Conservation (phyloP, 2,888 invertebrate genomes). For the Pantelozetes paolii region DNA sequence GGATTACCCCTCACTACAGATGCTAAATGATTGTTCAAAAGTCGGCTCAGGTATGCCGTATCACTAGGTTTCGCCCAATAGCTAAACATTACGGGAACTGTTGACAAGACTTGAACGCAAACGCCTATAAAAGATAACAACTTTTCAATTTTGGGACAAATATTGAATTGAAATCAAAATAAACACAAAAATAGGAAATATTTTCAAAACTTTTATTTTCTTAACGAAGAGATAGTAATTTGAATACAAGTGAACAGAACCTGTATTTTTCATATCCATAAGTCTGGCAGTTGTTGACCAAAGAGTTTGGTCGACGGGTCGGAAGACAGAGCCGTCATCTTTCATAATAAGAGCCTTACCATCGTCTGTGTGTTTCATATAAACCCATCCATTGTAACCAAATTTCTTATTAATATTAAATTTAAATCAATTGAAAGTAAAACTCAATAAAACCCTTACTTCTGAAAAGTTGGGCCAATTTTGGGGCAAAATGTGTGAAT, state of each 20-base stretch:
- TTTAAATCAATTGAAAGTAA: not conserved
- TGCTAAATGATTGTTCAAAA: conserved; percentile 58
- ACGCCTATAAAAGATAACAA: conserved; percentile 50
- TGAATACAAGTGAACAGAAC: too few relatives aligned
- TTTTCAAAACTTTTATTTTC: too few relatives aligned
- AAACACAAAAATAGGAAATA: too few relatives aligned
- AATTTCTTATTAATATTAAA: conserved; percentile 52
- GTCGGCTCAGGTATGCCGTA: conserved; percentile 55
- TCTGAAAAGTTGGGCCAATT: conserved; percentile 58
- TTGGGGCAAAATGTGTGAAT: conserved; percentile 58
- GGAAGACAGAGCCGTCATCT: conserved; percentile 57
- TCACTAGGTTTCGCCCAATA: conserved; percentile 60
- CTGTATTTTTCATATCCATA: conserved; percentile 57
- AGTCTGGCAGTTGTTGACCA: conserved; percentile 56
- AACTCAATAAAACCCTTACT: conserved; percentile 50
- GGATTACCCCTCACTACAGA: conserved; percentile 55
- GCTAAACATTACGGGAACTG: conserved; percentile 61
- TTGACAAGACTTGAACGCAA: conserved; percentile 58
- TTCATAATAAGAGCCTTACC: conserved; percentile 55
- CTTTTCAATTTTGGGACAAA: too few relatives aligned
- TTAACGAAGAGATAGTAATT: too few relatives aligned
- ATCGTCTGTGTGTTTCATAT: conserved; percentile 52
- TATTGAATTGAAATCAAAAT: not conserved
- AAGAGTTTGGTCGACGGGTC: conserved; percentile 58
- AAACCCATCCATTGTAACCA: conserved; percentile 59